Evolutionary conservation across 2,113 vertebrate genomes (phyloP).

Genomic region (Anas platyrhynchos): DNA sequence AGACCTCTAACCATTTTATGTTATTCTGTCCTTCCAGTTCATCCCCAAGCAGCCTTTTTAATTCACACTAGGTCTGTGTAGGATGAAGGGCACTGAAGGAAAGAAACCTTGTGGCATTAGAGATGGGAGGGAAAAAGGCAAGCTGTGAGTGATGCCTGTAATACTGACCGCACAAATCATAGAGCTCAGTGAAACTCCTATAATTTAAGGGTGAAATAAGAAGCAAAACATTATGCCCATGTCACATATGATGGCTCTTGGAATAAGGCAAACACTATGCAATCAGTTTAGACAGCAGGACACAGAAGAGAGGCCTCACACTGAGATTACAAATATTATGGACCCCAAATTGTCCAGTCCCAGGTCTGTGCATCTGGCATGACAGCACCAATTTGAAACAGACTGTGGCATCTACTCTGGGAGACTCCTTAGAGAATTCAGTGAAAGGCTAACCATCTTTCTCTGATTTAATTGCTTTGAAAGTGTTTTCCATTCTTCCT

Average conservation of each 20-base stretch:
- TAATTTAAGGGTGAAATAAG: background rate
- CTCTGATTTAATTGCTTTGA: background rate
- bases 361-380: background rate
- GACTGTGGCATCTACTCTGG: background rate
- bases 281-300: background rate
- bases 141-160: constrained; percentile 19
- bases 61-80: background rate
- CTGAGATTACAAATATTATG: background rate
- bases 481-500: background rate
- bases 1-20: background rate
- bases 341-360: background rate
- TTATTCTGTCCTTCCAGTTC: background rate
- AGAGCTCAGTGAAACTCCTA: background rate
- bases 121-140: background rate
- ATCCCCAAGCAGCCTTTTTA: background rate
- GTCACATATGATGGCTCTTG: background rate
- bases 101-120: background rate
- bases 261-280: background rate
- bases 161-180: background rate
- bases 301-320: background rate
- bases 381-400: background rate
- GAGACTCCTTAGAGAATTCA: background rate
- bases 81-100: background rate
- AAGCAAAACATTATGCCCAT: background rate
- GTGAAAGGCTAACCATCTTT: background rate